phyloP scores from a whole-genome alignment of 2,888 invertebrate genomes.

The Ichneumoninae sp. region DNA sequence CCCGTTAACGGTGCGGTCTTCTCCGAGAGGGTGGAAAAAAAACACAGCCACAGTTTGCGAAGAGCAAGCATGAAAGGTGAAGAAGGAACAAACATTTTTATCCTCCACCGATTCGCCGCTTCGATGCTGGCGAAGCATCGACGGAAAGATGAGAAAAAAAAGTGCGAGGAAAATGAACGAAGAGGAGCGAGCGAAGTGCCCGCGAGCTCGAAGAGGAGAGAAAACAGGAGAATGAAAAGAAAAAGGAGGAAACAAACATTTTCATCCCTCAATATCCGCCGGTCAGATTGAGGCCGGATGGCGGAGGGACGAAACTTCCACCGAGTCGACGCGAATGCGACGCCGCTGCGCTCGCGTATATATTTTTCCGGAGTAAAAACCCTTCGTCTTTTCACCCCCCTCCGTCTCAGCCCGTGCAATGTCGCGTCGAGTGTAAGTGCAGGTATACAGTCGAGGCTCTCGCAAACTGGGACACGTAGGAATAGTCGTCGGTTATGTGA shows the following conservation, averaged over 20 bases:
- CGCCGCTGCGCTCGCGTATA: neutral
- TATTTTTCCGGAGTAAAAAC: conserved; percentile 20
- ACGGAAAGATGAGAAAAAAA: neutral
- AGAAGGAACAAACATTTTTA: conserved; percentile 26
- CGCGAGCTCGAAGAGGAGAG: neutral
- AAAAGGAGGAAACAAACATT: conserved; percentile 20
- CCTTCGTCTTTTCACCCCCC: neutral
- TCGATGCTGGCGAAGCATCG: neutral
- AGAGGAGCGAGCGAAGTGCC: neutral
- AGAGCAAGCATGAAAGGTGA: neutral
- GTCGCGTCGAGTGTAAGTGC: neutral
- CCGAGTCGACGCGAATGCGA: neutral
- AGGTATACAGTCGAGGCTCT: neutral
- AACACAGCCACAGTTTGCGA: neutral
- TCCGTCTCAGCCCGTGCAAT: conserved; percentile 5
- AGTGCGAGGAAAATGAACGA: neutral
- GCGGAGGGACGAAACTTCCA: conserved; percentile 1
- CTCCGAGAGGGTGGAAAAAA: conserved; percentile 6
- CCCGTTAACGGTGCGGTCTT: neutral
- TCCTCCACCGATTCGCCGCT: neutral
- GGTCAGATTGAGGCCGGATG: conserved; percentile 39
- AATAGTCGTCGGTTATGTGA: neutral
- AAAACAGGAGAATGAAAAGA: neutral
- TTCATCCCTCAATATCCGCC: conserved; percentile 43
- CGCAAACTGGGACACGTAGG: neutral